Evolutionary conservation across 2,888 invertebrate species (phyloP).

Genomic region (Hirudinaria manillensis): DNA sequence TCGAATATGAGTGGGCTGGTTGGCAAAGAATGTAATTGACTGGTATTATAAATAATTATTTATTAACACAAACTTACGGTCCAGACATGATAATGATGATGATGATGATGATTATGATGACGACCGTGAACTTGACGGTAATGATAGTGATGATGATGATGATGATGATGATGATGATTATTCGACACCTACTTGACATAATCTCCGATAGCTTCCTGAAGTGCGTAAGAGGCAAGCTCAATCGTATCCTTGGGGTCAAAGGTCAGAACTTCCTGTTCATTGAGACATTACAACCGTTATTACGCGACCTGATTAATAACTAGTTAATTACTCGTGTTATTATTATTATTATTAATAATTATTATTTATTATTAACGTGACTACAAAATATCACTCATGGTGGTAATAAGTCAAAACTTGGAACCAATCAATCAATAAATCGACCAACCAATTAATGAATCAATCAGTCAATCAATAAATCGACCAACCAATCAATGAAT

Average conservation of each 20-base stretch:
- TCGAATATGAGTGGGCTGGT: neutral
- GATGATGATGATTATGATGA: neutral
- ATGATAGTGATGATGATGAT: slow-evolving; percentile 19
- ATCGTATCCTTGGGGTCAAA: neutral
- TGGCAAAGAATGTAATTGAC: neutral
- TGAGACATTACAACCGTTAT: too few relatives aligned
- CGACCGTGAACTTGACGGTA: neutral
- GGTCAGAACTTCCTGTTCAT: slow-evolving; percentile 2
- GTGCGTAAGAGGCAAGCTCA: slow-evolving; percentile 6
- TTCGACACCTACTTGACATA: slow-evolving; percentile 13
- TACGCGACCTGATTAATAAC: too few relatives aligned
- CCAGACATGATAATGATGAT: neutral
- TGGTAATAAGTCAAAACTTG: too few relatives aligned
- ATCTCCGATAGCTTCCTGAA: slow-evolving; percentile 1
- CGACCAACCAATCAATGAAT: too few relatives aligned
- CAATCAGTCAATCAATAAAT: too few relatives aligned
- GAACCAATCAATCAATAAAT: too few relatives aligned
- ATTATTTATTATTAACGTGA: too few relatives aligned
- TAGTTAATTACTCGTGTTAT: too few relatives aligned
- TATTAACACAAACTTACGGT: neutral
- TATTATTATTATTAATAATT: too few relatives aligned
- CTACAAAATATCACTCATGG: too few relatives aligned
- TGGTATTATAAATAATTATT: neutral
- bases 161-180: slow-evolving; percentile 16
- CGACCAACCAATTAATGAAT: too few relatives aligned